These are phyloP conservation scores for Seriola rivoliana DNA, from an alignment of 2,113 vertebrate genomes.

Conservation along the genomic window DNA sequence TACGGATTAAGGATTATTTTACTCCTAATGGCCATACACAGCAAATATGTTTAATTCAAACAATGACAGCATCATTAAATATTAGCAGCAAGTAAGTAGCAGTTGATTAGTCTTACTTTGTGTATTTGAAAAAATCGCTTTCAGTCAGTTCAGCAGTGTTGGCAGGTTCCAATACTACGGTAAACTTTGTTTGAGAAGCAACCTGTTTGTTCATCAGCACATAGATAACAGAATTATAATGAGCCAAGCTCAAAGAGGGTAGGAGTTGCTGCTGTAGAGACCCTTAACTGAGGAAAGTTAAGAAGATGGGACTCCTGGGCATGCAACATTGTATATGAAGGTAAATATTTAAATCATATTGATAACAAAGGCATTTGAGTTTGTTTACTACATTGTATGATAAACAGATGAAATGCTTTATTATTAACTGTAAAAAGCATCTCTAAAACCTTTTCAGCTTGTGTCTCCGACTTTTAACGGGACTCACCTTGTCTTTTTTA, in stretches of 20 bases:
- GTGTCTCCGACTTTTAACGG: too few species aligned
- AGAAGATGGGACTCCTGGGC: too few species aligned
- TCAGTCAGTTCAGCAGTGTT: background rate
- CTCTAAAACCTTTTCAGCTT: background rate
- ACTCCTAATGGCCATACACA: background rate
- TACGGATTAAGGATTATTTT: background rate
- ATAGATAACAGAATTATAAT: slow-evolving; percentile 75
- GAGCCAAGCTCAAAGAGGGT: slow-evolving; percentile 73
- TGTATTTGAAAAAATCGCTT: too few species aligned
- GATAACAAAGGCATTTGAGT: background rate
- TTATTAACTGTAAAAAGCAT: background rate
- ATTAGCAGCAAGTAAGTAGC: background rate
- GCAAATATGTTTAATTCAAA: background rate
- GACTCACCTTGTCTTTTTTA: too few species aligned
- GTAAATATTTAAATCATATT: background rate
- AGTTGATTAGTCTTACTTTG: background rate
- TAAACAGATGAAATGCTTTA: background rate
- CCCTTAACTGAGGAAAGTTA: too few species aligned
- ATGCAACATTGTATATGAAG: background rate
- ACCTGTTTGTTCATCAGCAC: slow-evolving; percentile 81
- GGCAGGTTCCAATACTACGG: background rate
- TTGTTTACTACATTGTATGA: background rate
- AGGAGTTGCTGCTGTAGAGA: background rate
- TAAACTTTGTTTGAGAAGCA: background rate
- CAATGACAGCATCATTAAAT: background rate